phyloP scores from a whole-genome alignment of 2,113 vertebrate species.

The Melanerpes aurifrons region DNA sequence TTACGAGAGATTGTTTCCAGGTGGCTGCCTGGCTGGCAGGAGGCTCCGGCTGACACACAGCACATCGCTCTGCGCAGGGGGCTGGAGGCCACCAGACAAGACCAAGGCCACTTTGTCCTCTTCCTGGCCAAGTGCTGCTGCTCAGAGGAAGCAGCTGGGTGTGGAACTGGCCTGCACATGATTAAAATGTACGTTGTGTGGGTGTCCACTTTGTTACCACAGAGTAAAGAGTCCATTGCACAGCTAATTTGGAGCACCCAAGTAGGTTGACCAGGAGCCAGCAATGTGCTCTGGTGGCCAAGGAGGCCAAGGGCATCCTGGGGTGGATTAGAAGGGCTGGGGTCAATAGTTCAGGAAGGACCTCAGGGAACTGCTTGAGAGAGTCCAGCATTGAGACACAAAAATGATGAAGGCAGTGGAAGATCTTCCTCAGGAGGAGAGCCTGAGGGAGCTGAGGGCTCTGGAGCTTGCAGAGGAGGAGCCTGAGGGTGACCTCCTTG shows the following conservation, averaged over 20 bases:
- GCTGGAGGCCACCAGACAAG: not conserved
- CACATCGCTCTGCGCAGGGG: not conserved
- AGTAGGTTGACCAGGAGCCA: not conserved
- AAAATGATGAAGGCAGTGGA: too few species aligned
- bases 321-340: too few species aligned
- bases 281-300: too few species aligned
- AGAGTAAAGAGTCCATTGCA: not conserved
- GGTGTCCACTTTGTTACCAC: not conserved
- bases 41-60: not conserved
- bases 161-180: not conserved
- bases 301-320: too few species aligned
- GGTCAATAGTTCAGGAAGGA: too few species aligned
- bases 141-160: not conserved
- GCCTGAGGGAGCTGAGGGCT: too few species aligned
- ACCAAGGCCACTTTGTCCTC: not conserved
- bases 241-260: not conserved
- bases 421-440: too few species aligned
- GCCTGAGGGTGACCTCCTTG: too few species aligned
- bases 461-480: too few species aligned
- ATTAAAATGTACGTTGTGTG: not conserved
- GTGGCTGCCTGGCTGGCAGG: slow-evolving; percentile 59
- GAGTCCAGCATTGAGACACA: too few species aligned
- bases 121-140: not conserved
- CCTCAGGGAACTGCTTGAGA: too few species aligned
- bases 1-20: slow-evolving; percentile 88